Evolutionary conservation across 2,113 vertebrate genomes (phyloP), one percentile per base, ranked within the genome.

Genomic region (Rhipidura dahli): DNA sequence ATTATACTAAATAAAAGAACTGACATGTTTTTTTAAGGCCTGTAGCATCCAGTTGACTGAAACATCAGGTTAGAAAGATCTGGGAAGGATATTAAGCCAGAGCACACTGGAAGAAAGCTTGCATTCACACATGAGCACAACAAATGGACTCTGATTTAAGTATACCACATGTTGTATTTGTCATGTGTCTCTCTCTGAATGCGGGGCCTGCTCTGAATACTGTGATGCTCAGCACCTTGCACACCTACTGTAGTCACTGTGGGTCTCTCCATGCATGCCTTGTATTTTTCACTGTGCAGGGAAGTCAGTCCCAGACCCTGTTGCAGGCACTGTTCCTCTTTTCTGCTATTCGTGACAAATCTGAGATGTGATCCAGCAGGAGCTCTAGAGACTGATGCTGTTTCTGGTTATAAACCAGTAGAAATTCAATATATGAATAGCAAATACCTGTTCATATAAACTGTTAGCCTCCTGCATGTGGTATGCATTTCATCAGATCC

Each of bases 1-100:
- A 83, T 89, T 96, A 65, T 44, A 87, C 37, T 87, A 81, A 92
- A 85, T 85, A 60, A 85, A 94, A 92, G 47, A 80, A 51, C 81
- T 93, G 83, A 49, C 30, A 4, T 57, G 73, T 56, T 90, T 94
- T 86, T 78, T 71, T 79, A 71, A 90, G 72, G 57, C 49, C 47
- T 69, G 79, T 87, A 93, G 51, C 77, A 92, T 79, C 49, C 76
- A 91, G 80, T 76, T 85, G 81, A 89, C 73, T 86, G 83, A 80
- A 93, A 83, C 81, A 60, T 96, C 90, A 90, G 90, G 77, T 93
- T 69, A 93, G 77, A 95, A 95, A 87, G 65, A 85, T 81, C 79
- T 94, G 79, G 51, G 82, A 85, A 88, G 75, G 56, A 44, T 83
- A 93, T 93, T 92, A 93, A 95, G 47, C 24, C 64, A 59, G 54